Percentiles rank a stretch among this genome's conserved stretches.
phyloP scores from a whole-genome alignment of 2,888 invertebrate species.

The Tetranychus truncatus region DNA sequence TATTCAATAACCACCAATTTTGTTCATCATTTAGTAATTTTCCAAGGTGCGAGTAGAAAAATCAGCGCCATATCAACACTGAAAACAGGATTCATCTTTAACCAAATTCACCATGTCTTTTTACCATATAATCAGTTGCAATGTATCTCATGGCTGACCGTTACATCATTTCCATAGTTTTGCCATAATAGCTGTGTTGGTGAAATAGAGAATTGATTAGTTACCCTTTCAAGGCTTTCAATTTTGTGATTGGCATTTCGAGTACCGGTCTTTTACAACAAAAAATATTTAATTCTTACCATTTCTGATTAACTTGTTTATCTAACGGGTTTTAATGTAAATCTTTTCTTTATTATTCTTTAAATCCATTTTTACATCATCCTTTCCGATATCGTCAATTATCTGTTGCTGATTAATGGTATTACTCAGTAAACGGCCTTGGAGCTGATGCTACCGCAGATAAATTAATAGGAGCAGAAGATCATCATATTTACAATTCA shows the following conservation, averaged over 20 bases:
- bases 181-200: too few relatives aligned
- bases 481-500: conserved; percentile 9
- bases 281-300: too few relatives aligned
- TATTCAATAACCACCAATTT: neutral
- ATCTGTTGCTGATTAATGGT: neutral
- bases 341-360: too few relatives aligned
- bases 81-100: too few relatives aligned
- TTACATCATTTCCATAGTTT: too few relatives aligned
- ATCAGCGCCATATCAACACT: neutral
- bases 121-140: too few relatives aligned
- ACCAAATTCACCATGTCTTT: too few relatives aligned
- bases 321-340: neutral
- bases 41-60: neutral
- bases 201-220: too few relatives aligned
- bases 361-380: neutral
- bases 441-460: conserved; percentile 11
- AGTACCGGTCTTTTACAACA: too few relatives aligned
- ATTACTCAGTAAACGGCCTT: neutral
- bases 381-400: neutral
- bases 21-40: neutral
- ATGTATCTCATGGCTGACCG: too few relatives aligned
- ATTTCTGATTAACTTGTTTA: neutral
- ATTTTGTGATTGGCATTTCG: too few relatives aligned
- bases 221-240: too few relatives aligned
- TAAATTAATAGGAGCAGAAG: conserved; percentile 21